Conservation (phyloP, 2,888 invertebrate species). For the Priocnemis perturbator region DNA sequence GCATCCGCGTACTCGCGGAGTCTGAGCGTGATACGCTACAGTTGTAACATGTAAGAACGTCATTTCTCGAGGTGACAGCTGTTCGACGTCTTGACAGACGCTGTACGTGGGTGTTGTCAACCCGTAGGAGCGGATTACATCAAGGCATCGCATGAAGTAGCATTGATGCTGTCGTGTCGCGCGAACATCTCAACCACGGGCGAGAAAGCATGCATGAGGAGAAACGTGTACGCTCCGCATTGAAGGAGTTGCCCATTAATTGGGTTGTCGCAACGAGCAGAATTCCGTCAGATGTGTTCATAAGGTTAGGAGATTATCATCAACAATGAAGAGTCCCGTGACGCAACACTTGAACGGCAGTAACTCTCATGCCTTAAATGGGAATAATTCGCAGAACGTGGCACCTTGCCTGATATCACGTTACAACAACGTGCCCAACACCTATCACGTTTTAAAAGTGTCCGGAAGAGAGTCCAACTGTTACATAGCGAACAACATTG, state of each 20-base stretch:
- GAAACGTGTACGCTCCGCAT: conserved; percentile 14
- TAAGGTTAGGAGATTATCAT: conserved; percentile 45
- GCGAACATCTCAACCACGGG: conserved; percentile 19
- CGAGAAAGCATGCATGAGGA: conserved; percentile 43
- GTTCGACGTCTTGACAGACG: conserved; percentile 22
- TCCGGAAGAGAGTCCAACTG: conserved; percentile 52
- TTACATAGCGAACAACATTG: conserved; percentile 58
- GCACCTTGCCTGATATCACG: conserved; percentile 46
- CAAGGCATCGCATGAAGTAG: conserved; percentile 2
- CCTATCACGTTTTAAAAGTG: conserved; percentile 55
- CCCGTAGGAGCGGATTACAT: conserved; percentile 10
- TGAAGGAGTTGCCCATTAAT: conserved; percentile 22
- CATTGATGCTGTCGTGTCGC: conserved; percentile 16
- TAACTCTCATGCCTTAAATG: conserved; percentile 32
- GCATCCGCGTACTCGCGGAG: no score
- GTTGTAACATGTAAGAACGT: no score
- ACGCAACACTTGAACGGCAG: conserved; percentile 53
- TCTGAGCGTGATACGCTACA: no score
- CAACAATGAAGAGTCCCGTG: conserved; percentile 57
- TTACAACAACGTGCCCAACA: conserved; percentile 40
- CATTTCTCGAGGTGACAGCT: conserved; percentile 5
- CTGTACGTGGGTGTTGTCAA: conserved; percentile 38
- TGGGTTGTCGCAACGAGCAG: conserved; percentile 24
- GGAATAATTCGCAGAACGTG: conserved; percentile 29
- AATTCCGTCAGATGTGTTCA: conserved; percentile 22